Conservation (phyloP, 2,888 invertebrate species). For the Myathropa florea region DNA sequence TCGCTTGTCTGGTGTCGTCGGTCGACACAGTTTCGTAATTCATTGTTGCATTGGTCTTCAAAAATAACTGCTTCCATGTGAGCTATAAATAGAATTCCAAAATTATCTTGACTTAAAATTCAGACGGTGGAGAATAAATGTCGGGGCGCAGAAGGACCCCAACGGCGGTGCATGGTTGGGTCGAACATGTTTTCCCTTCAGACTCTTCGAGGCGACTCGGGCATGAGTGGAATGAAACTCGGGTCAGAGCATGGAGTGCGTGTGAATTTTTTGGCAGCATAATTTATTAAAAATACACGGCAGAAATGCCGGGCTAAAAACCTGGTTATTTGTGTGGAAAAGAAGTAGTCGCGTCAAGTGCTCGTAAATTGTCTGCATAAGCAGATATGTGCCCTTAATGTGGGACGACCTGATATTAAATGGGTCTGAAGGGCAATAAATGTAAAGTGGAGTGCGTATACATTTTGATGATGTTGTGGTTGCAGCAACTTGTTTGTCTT, state of each 20-base stretch:
- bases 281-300: neutral
- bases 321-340: neutral
- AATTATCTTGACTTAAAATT: slow-evolving; percentile 42
- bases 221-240: neutral
- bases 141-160: neutral
- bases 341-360: neutral
- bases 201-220: neutral
- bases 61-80: slow-evolving; percentile 49
- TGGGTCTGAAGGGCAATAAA: neutral
- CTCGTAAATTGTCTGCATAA: neutral
- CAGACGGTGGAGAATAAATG: neutral
- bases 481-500: neutral
- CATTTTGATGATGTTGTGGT: neutral
- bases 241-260: neutral
- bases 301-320: neutral
- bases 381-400: neutral
- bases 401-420: neutral
- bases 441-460: neutral
- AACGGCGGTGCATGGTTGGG: neutral
- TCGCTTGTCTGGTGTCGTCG: slow-evolving; percentile 20
- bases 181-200: slow-evolving; percentile 18
- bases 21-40: slow-evolving; percentile 65
- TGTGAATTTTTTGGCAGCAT: neutral
- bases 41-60: slow-evolving; percentile 54
- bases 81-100: slow-evolving; percentile 65